Percentiles rank a stretch among this genome's conserved stretches.
phyloP scores from a whole-genome alignment of 2,113 vertebrate genomes.

The Peucedramus taeniatus region DNA sequence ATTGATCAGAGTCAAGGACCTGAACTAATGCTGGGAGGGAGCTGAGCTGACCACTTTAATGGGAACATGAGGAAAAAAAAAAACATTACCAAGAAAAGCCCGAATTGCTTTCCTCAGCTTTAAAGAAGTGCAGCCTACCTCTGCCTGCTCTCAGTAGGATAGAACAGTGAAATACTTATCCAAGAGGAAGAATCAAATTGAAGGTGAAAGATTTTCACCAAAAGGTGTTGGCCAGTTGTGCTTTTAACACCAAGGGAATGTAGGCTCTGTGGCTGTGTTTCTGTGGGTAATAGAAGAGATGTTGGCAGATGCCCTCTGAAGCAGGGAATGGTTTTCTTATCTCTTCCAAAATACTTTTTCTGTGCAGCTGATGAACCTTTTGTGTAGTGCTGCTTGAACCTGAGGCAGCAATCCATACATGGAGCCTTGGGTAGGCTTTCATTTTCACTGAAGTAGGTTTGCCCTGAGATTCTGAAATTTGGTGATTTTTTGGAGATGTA shows the following conservation, averaged over 20 bases:
- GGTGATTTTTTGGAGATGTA: not conserved
- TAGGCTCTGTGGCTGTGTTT: not conserved
- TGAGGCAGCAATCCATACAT: not conserved
- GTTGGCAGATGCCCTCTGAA: not conserved
- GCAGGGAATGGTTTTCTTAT: not conserved
- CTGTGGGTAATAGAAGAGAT: not conserved
- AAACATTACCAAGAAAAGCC: not conserved
- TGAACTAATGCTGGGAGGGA: not conserved
- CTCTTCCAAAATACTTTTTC: not conserved
- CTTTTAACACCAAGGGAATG: not conserved
- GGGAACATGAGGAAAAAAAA: not conserved
- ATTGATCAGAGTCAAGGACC: not conserved
- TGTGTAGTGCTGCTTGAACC: not conserved
- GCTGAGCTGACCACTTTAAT: not conserved
- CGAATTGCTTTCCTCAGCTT: not conserved
- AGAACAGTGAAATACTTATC: not conserved
- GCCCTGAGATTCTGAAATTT: not conserved
- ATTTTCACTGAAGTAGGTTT: not conserved
- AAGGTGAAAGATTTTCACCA: not conserved
- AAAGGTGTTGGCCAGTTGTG: not conserved
- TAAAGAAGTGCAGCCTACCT: not conserved
- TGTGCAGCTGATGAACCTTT: not conserved
- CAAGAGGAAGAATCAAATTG: not conserved
- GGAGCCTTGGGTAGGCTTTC: not conserved
- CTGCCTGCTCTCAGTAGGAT: not conserved